A percentile compares a stretch with the other conserved stretches of the same genome.
phyloP scores from a whole-genome alignment of 2,888 invertebrate genomes.

The Drosophila fungiperda region DNA sequence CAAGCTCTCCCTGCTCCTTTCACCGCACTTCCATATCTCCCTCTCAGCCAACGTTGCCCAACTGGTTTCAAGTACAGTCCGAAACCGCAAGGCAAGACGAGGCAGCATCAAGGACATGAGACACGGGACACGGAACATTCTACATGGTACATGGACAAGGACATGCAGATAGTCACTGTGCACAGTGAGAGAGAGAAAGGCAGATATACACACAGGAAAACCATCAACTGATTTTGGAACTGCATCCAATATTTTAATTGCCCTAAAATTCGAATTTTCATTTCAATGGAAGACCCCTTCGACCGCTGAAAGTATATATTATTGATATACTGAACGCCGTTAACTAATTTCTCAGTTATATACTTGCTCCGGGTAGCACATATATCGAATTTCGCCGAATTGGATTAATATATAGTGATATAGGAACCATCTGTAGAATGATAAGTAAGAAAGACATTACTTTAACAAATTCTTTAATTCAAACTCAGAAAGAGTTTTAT shows the following conservation, averaged over 20 bases:
- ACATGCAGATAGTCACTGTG: slow-evolving; percentile 26
- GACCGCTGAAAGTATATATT: too few relatives aligned
- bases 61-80: slow-evolving; percentile 63
- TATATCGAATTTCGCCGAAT: neutral
- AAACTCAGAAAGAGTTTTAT: neutral
- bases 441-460: neutral
- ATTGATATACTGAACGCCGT: too few relatives aligned
- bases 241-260: too few relatives aligned
- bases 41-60: neutral
- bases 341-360: too few relatives aligned
- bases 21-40: neutral
- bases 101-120: slow-evolving; percentile 21
- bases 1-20: neutral
- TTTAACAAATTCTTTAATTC: neutral
- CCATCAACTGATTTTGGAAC: neutral
- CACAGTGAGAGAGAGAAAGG: neutral
- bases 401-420: neutral
- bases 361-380: too few relatives aligned
- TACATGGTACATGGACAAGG: slow-evolving; percentile 31
- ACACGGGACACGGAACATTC: slow-evolving; percentile 18
- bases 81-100: slow-evolving; percentile 61
- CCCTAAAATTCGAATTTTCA: too few relatives aligned
- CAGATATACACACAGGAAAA: neutral
- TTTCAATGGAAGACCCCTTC: too few relatives aligned
- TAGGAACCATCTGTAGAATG: neutral